phyloP scores from a whole-genome alignment of 2,113 vertebrate genomes.

The Phyllostomus discolor region DNA sequence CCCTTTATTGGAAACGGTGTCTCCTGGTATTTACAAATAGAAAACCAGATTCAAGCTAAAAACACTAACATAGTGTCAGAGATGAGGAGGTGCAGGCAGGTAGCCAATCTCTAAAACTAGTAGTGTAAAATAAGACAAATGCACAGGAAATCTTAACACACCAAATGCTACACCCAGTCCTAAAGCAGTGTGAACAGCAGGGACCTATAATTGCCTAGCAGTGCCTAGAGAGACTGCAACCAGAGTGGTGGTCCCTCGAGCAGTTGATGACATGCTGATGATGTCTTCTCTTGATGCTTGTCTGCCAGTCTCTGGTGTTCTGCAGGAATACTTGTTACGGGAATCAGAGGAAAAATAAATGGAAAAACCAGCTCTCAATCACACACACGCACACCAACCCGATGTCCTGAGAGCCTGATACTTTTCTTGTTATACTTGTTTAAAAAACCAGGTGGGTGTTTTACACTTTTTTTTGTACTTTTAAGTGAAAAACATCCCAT shows the following conservation, averaged over 20 bases:
- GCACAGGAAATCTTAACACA: accelerated
- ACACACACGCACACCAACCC: not conserved
- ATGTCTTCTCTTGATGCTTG: not conserved
- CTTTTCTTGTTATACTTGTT: too few relatives aligned
- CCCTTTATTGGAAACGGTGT: not conserved
- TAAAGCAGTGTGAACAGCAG: accelerated
- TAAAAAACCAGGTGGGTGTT: not conserved
- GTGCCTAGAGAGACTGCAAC: accelerated
- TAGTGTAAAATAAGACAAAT: not conserved
- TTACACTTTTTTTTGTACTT: not conserved
- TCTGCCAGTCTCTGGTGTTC: not conserved
- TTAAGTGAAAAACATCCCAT: accelerated
- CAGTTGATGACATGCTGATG: not conserved
- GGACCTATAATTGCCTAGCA: not conserved
- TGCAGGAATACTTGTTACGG: not conserved
- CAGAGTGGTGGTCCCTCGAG: accelerated
- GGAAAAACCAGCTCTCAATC: not conserved
- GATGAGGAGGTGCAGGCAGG: accelerated
- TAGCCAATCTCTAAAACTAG: not conserved
- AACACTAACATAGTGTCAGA: not conserved
- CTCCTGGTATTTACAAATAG: not conserved
- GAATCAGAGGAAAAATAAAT: not conserved
- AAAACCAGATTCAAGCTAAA: not conserved
- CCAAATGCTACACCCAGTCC: accelerated
- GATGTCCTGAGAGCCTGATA: not conserved